These are phyloP conservation scores for Falco peregrinus DNA, from an alignment of 2,797 vertebrate genomes.

Conservation along the genomic window DNA sequence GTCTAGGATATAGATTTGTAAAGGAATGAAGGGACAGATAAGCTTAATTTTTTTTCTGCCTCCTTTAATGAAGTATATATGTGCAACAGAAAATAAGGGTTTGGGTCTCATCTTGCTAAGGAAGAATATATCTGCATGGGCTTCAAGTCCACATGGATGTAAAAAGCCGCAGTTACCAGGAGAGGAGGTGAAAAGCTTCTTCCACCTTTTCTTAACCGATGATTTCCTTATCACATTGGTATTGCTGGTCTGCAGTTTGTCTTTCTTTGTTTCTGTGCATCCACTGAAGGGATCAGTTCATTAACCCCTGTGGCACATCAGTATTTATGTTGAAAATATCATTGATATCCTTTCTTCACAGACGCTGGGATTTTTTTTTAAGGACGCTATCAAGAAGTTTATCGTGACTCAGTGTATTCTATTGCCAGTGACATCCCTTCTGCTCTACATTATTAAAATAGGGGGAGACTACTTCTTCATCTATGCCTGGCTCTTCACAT, in stretches of 20 bases:
- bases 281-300: not conserved
- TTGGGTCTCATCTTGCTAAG: not conserved
- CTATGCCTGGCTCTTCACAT: constrained; percentile 97
- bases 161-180: not conserved
- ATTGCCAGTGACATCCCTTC: constrained; percentile 93
- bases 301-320: not conserved
- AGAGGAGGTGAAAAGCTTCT: not conserved
- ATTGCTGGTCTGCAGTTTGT: not conserved
- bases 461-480: constrained; percentile 99
- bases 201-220: not conserved
- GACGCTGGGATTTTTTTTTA: constrained; percentile 95
- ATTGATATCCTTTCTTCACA: constrained; percentile 68
- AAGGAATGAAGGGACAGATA: not conserved
- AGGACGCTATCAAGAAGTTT: constrained; percentile 97
- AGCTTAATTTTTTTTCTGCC: not conserved
- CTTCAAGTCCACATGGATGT: rapidly evolving
- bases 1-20: not conserved
- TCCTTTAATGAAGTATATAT: not conserved
- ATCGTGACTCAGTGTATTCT: constrained; percentile 96
- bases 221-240: not conserved
- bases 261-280: not conserved
- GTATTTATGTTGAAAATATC: not conserved
- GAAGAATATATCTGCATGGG: not conserved
- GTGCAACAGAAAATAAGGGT: not conserved
- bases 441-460: constrained; percentile 99